Percentiles rank a stretch among this genome's conserved stretches.
phyloP scores from a whole-genome alignment of 2,113 vertebrate genomes.

The Progne subis region DNA sequence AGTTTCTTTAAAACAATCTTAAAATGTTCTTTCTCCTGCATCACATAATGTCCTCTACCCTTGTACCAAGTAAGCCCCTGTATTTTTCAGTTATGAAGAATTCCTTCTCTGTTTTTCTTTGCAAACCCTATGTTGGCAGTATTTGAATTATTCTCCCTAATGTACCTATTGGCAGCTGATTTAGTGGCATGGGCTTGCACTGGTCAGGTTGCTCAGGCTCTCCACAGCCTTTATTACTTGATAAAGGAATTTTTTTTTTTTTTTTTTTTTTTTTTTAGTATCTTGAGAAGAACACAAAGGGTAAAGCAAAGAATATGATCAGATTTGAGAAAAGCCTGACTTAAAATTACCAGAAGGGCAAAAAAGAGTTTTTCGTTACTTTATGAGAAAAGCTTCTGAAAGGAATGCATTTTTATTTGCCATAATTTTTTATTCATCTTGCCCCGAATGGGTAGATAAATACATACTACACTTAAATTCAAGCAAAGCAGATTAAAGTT shows the following conservation, averaged over 20 bases:
- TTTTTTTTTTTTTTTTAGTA: not conserved
- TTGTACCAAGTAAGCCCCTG: fast-evolving
- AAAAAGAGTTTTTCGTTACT: not conserved
- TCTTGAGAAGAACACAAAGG: not conserved
- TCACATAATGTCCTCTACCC: not conserved
- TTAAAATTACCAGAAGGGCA: not conserved
- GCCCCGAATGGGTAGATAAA: not conserved
- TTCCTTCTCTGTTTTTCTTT: not conserved
- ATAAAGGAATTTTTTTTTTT: not conserved
- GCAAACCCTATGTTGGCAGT: fast-evolving
- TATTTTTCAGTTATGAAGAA: not conserved
- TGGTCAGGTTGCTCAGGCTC: not conserved
- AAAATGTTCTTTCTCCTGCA: not conserved
- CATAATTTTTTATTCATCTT: not conserved
- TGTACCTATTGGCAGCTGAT: not conserved
- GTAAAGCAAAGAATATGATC: not conserved
- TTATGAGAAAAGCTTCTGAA: not conserved
- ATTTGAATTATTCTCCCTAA: not conserved
- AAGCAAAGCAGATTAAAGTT: not conserved
- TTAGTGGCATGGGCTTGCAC: not conserved
- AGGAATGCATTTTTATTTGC: not conserved
- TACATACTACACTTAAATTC: not conserved
- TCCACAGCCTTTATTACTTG: not conserved
- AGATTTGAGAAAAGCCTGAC: not conserved
- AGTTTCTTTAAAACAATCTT: not conserved